Evolutionary conservation across 2,113 vertebrate genomes (phyloP), one percentile per base, ranked within the genome.

Genomic region (Neopipo cinnamomea): DNA sequence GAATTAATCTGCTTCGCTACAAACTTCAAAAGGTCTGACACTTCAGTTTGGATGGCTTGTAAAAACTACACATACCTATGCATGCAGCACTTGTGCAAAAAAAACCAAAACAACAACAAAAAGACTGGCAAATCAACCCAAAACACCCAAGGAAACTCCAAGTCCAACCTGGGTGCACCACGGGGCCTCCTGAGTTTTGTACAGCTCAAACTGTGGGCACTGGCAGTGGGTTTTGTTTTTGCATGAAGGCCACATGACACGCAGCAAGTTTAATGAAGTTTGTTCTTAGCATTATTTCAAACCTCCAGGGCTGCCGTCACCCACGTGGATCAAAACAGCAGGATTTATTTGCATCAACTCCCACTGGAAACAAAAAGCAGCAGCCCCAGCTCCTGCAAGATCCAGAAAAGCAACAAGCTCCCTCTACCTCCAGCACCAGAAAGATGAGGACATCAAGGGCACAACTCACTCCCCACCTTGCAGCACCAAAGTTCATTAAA

Each of bases 301-400:
- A 78, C 62, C 93, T 91, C 83, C 80, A 74, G 80, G 93, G 93
- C 85, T 84, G 76, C 93, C 84, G 82, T 93, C 93, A 88, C 93
- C 96, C 95, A 93, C 68, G 8, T 84, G 85, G 91, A 91, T 92
- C 65, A 72, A 71, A 95, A 5, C 73, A 93, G 81, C 41, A 68
- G 85, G 33, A 61, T 81, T 76, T 91, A 92, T 94, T 94, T 95
- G 73, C 92, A 91, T 87, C 76, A 27, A 27, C 80, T 93, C 92
- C 95, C 86, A 68, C 90, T 84, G 66, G 88, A 78, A 91, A 72
- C 72, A 75, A 72, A 82, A 49, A 41, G 65, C 76, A 92, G 78
- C 59, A 91, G 47, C 65, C 14, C 33, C 74, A 94, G 68, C 74
- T 72, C 37, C 89, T 77, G 50, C 76, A 74, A 7, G 76, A 56